Conservation (phyloP, 1,140 invertebrate species). For the Dendroctonus ponderosae region DNA sequence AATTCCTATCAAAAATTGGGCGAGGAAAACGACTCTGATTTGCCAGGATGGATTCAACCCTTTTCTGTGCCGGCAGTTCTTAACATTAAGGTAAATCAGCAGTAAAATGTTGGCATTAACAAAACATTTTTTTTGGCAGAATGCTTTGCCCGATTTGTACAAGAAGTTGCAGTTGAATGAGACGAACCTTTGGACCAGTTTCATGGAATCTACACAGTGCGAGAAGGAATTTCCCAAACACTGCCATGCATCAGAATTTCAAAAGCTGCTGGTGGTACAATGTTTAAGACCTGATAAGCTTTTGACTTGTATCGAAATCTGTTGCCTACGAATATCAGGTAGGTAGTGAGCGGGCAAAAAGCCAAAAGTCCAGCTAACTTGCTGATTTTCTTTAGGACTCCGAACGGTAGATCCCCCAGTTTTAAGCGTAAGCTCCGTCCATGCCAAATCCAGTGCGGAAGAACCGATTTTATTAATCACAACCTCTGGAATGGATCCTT, state of each 20-base stretch:
- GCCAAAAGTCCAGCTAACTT: background rate
- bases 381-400: conserved; percentile 50
- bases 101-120: background rate
- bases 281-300: conserved; percentile 80
- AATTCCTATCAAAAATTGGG: conserved; percentile 44
- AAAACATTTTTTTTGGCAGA: conserved; percentile 43
- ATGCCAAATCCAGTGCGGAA: conserved; percentile 56
- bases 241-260: conserved; percentile 69
- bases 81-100: conserved; percentile 59
- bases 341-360: conserved; percentile 15
- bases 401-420: conserved; percentile 63
- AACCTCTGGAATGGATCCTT: conserved; percentile 79
- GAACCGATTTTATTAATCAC: conserved; percentile 78
- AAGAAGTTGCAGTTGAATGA: conserved; percentile 63
- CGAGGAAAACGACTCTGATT: conserved; percentile 35
- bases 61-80: conserved; percentile 60
- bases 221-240: conserved; percentile 50
- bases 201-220: conserved; percentile 56
- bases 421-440: conserved; percentile 61
- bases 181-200: conserved; percentile 64
- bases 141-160: conserved; percentile 63
- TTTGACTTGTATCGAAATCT: conserved; percentile 66
- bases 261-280: conserved; percentile 80
- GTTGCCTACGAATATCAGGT: conserved; percentile 69
- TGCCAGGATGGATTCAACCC: conserved; percentile 67